These are phyloP conservation scores for Troides helena DNA, from an alignment of 2,888 invertebrate species.

Conservation along the genomic window DNA sequence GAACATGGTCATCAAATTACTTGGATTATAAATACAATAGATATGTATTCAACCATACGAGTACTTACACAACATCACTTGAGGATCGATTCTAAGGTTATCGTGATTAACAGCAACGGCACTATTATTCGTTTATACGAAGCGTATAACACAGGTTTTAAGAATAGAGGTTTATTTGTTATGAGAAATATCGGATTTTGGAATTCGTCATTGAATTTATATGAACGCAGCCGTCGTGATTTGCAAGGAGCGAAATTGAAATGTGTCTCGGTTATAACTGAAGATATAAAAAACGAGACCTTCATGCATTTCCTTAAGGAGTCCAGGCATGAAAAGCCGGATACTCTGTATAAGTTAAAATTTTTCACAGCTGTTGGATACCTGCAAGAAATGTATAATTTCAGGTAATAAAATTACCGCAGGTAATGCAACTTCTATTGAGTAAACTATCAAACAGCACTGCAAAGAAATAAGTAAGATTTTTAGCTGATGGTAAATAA, in stretches of 20 bases:
- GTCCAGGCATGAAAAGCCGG: slow-evolving; percentile 25
- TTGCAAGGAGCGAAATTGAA: slow-evolving; percentile 79
- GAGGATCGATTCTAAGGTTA: slow-evolving; percentile 72
- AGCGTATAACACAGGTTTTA: slow-evolving; percentile 78
- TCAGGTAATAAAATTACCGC: slow-evolving; percentile 70
- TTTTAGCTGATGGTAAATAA: too few species aligned
- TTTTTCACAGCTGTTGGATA: slow-evolving; percentile 78
- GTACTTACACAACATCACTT: slow-evolving; percentile 56
- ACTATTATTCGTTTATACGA: slow-evolving; percentile 59
- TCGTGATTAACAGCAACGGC: slow-evolving; percentile 45
- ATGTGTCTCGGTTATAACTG: slow-evolving; percentile 72
- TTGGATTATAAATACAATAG: slow-evolving; percentile 60
- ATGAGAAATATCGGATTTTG: slow-evolving; percentile 73
- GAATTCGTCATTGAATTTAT: slow-evolving; percentile 54
- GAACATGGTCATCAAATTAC: slow-evolving; percentile 47
- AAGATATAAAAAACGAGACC: slow-evolving; percentile 53
- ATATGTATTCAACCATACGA: slow-evolving; percentile 43
- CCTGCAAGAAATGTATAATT: slow-evolving; percentile 83
- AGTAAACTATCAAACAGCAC: neutral
- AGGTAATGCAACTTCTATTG: neutral
- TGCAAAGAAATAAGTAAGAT: neutral
- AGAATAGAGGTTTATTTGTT: slow-evolving; percentile 73
- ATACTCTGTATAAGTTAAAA: slow-evolving; percentile 62
- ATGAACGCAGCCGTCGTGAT: slow-evolving; percentile 66
- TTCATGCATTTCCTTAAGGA: slow-evolving; percentile 75